A percentile compares a stretch with the other conserved stretches of the same genome.
phyloP scores from a whole-genome alignment of 2,113 vertebrate genomes.

The Otocyon megalotis region DNA sequence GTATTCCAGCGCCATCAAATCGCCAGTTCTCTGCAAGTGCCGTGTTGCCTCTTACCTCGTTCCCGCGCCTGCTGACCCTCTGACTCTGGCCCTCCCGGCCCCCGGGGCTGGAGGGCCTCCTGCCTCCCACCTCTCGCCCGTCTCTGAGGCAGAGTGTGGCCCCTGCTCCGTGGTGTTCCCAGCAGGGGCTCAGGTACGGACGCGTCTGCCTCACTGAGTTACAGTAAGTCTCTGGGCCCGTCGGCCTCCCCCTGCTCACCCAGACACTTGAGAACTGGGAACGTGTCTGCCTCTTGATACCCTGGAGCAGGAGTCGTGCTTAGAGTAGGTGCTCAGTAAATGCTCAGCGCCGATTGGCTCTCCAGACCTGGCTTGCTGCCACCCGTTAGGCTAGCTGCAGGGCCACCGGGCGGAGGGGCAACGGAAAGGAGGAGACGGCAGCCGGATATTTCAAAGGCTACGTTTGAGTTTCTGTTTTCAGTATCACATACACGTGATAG shows the following conservation, averaged over 20 bases:
- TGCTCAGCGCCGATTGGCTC: neutral
- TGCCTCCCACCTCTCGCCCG: neutral
- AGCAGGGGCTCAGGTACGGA: too few species aligned
- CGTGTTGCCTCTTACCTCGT: neutral
- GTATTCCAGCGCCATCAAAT: too few species aligned
- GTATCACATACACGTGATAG: neutral
- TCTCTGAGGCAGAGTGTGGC: neutral
- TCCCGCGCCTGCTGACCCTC: neutral
- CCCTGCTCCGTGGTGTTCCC: neutral
- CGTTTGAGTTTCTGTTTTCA: neutral
- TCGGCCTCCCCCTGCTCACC: neutral
- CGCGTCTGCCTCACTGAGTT: neutral
- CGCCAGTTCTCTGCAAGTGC: neutral
- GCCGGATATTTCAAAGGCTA: neutral
- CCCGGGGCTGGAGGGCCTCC: too few species aligned
- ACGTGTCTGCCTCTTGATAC: neutral
- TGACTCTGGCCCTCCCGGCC: neutral
- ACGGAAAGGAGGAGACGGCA: neutral
- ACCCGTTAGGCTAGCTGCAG: neutral
- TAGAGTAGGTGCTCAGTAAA: neutral
- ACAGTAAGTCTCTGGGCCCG: neutral
- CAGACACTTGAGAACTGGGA: neutral
- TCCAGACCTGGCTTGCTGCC: neutral
- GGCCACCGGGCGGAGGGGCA: neutral
- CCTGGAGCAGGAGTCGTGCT: neutral